Percentiles rank a stretch among this genome's conserved stretches.
Conservation (phyloP, 2,888 invertebrate genomes). For the Ophonus ardosiacus region DNA sequence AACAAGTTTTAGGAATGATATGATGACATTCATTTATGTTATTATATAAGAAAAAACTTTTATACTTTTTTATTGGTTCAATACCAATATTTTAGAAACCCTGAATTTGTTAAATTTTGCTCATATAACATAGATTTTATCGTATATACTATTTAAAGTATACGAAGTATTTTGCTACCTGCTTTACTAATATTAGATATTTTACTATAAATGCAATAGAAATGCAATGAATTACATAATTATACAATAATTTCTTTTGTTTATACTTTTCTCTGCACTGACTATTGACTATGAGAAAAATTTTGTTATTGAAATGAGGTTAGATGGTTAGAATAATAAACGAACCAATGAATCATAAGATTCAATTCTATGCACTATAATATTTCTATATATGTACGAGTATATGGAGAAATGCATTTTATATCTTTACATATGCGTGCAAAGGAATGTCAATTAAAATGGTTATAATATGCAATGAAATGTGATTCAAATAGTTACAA, state of each 20-base stretch:
- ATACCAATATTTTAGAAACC: background rate
- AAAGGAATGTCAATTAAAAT: background rate
- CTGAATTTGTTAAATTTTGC: background rate
- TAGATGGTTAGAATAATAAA: too few species aligned
- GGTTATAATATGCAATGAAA: too few species aligned
- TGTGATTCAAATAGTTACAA: too few species aligned
- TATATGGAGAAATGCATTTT: too few species aligned
- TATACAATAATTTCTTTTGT: background rate
- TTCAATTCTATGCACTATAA: too few species aligned
- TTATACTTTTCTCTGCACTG: background rate
- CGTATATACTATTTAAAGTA: background rate
- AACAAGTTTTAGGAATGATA: too few species aligned
- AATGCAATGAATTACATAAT: background rate
- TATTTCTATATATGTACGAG: too few species aligned
- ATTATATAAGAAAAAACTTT: too few species aligned
- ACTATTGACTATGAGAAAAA: background rate
- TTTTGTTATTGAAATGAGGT: background rate
- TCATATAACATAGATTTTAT: background rate
- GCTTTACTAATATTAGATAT: background rate
- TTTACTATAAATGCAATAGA: background rate
- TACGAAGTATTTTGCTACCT: background rate
- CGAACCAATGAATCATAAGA: too few species aligned
- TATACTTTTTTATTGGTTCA: background rate
- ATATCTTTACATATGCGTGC: background rate
- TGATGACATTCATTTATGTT: background rate